Evolutionary conservation across 2,888 invertebrate genomes (phyloP).

Genomic region (Neria commutata): DNA sequence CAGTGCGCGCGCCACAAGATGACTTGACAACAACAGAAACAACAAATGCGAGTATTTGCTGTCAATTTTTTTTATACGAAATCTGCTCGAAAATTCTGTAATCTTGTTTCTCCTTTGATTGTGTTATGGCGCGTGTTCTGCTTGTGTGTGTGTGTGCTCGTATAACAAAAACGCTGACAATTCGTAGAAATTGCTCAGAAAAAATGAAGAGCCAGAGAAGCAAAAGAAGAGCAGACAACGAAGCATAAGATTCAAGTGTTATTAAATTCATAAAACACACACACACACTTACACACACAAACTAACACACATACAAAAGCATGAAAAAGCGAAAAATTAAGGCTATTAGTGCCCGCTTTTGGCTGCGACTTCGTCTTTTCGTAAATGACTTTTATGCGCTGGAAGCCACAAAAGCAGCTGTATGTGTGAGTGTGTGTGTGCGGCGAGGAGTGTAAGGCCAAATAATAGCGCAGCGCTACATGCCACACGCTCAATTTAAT

Average conservation of each 20-base stretch:
- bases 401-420: neutral
- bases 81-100: too few species aligned
- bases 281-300: neutral
- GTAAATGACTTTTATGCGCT: neutral
- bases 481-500: slow-evolving; percentile 2
- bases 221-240: neutral
- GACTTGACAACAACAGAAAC: too few species aligned
- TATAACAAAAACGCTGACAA: neutral
- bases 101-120: too few species aligned
- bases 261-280: neutral
- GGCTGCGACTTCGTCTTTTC: neutral
- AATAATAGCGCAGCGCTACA: neutral
- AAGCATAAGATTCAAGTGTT: slow-evolving; percentile 1
- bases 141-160: too few species aligned
- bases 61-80: too few species aligned
- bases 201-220: too few species aligned
- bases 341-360: slow-evolving; percentile 1
- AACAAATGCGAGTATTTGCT: too few species aligned
- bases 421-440: neutral
- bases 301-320: neutral
- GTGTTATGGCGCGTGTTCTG: too few species aligned
- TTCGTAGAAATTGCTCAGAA: neutral
- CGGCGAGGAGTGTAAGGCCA: neutral
- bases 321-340: slow-evolving; percentile 1
- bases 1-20: too few species aligned